Conservation (phyloP, 2,113 vertebrate species). For the Pantherophis guttatus region DNA sequence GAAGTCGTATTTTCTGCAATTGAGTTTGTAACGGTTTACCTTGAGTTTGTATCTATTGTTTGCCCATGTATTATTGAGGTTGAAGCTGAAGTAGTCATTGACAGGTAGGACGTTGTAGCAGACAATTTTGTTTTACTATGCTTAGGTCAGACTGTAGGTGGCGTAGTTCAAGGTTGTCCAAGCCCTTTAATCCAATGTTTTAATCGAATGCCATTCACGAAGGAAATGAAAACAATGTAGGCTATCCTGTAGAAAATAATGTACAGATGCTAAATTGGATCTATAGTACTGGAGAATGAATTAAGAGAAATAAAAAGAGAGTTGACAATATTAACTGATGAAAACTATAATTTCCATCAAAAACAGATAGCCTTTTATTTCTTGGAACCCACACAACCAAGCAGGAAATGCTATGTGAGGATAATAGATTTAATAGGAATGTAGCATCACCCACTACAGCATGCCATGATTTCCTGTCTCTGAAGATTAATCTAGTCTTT, state of each 20-base stretch:
- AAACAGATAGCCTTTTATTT: neutral
- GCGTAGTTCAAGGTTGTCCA: too few species aligned
- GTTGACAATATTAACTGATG: neutral
- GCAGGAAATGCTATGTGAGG: neutral
- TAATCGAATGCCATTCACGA: neutral
- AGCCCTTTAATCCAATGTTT: neutral
- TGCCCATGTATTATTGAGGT: too few species aligned
- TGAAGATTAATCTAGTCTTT: neutral
- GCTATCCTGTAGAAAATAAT: neutral
- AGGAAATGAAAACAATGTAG: neutral
- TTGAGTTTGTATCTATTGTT: too few species aligned
- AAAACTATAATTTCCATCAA: slow-evolving; percentile 5
- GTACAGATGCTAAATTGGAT: neutral
- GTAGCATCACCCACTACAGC: neutral
- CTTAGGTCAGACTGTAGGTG: too few species aligned
- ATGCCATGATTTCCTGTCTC: neutral
- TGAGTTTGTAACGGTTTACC: too few species aligned
- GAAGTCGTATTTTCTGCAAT: too few species aligned
- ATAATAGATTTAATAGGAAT: neutral
- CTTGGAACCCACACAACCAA: neutral
- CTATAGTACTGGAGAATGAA: neutral
- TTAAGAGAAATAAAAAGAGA: neutral
- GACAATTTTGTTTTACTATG: too few species aligned
- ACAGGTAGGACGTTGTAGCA: too few species aligned
- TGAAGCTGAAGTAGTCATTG: too few species aligned